A percentile compares a stretch with the other conserved stretches of the same genome.
Evolutionary conservation across 2,797 vertebrate species (phyloP).

Genomic region (Stomatorhinus walkeri): DNA sequence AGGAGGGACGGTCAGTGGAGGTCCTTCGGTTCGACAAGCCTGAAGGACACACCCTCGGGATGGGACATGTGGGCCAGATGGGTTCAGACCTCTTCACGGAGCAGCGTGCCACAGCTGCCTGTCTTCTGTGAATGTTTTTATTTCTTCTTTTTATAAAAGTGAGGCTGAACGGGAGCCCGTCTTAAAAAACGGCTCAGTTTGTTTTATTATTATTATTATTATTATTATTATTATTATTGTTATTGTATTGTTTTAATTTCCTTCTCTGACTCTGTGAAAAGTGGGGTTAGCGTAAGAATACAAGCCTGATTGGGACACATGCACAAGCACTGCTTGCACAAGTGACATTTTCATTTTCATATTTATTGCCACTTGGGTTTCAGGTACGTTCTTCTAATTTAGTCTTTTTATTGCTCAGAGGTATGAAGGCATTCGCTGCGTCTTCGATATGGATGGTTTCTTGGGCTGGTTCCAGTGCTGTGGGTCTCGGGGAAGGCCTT

Average conservation of each 20-base stretch:
- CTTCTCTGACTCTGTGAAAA: constrained; percentile 8
- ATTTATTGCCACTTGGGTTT: constrained; percentile 35
- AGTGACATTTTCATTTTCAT: constrained; percentile 23
- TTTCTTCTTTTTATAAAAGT: constrained; percentile 12
- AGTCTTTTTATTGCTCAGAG: constrained; percentile 23
- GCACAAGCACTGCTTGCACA: constrained; percentile 28
- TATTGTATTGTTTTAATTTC: background rate
- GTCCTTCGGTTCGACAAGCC: background rate
- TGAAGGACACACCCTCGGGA: constrained; percentile 8
- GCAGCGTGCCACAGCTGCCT: constrained; percentile 16
- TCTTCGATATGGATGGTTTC: background rate
- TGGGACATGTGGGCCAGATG: background rate
- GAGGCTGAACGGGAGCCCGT: constrained; percentile 6
- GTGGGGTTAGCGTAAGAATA: constrained; percentile 18
- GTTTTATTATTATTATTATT: background rate
- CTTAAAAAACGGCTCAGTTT: constrained; percentile 7
- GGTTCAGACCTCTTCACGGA: constrained; percentile 21
- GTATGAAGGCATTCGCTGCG: background rate
- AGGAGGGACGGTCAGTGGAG: background rate
- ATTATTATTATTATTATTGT: background rate
- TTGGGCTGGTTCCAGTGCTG: constrained; percentile 9
- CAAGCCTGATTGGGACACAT: constrained; percentile 24
- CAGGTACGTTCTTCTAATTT: constrained; percentile 35
- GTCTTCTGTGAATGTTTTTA: constrained; percentile 20
- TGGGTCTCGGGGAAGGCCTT: background rate